Base-by-base conservation (phyloP, 2,113 vertebrate species). In the Zeus faber region DNA sequence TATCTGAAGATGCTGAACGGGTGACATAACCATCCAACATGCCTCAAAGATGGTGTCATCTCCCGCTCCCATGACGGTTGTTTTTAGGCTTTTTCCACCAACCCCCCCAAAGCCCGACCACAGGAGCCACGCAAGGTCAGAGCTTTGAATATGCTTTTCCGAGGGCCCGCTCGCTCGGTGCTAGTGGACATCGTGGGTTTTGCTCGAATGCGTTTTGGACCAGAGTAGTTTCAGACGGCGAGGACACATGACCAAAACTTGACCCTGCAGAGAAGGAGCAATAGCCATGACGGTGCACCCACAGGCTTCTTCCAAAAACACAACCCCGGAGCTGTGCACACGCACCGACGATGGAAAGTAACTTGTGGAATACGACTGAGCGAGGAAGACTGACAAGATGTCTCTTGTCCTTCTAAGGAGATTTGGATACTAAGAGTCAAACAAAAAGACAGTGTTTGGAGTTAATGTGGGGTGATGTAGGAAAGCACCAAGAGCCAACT, bases 221-320 rank as follows among this genome's bases (percentile, higher is more conserved):
- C 33, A 14, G n/a, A n/a, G n/a, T n/a, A n/a, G n/a, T n/a, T n/a
- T n/a, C n/a, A n/a, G n/a, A n/a, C n/a, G n/a, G n/a, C n/a, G n/a
- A n/a, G n/a, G n/a, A n/a, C n/a, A n/a, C n/a, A n/a, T n/a, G n/a
- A n/a, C n/a, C n/a, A n/a, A n/a, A 37, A 9, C 33, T 4, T 37
- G 33, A 37, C 11, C 4, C 5, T 37, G 4, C 1, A 37, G 33
- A 37, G 27, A 4, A 29, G 27, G 27, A 26, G 45, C 58, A 50
- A 48, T 35, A 56, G 39, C 41, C 21, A 18, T 67, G 64, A 74
- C 48, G n/a, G 52, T 20, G 17, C 66, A 46, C 17, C 50, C 20
- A 7, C 17, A 39, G 41, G n/a, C 33, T 65, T 49, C 51, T 65
- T 74, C 62, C 76, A 70, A 78, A 74, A 75, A 71, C 58, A 61